A percentile compares a stretch with the other conserved stretches of the same genome.
These are phyloP conservation scores for Crocallis elinguaria DNA, from an alignment of 2,888 invertebrate genomes.

Conservation along the genomic window DNA sequence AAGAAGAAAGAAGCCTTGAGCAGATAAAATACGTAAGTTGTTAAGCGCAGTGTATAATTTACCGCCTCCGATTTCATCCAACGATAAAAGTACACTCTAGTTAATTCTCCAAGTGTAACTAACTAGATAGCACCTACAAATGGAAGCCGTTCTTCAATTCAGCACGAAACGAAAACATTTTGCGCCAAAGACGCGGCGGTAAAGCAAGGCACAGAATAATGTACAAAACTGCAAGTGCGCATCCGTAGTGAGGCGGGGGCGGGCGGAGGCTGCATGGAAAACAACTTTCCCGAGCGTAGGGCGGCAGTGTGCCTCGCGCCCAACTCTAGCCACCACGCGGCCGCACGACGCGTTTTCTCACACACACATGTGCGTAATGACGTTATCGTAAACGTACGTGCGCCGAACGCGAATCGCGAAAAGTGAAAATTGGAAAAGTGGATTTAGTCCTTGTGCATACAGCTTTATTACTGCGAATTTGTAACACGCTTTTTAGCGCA, in stretches of 20 bases:
- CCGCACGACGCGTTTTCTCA: constrained; percentile 41
- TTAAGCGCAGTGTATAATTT: too few relatives aligned
- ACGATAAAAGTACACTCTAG: constrained; percentile 16
- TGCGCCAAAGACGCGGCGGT: constrained; percentile 16
- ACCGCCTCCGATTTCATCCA: neutral
- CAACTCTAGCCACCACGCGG: constrained; percentile 51
- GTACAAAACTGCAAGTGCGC: constrained; percentile 72
- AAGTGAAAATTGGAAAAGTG: constrained; percentile 40
- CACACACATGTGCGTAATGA: constrained; percentile 29
- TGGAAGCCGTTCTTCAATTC: constrained; percentile 8
- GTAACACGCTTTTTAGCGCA: constrained; percentile 6
- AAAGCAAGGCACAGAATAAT: constrained; percentile 10
- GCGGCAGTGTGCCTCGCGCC: constrained; percentile 76
- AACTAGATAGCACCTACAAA: constrained; percentile 15
- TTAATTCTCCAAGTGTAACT: constrained; percentile 21
- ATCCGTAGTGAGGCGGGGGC: constrained; percentile 55
- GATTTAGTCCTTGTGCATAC: constrained; percentile 27
- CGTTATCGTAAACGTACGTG: constrained; percentile 30
- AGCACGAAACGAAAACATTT: constrained; percentile 20
- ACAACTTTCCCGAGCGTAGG: constrained; percentile 60
- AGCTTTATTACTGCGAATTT: constrained; percentile 25
- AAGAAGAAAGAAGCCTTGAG: too few relatives aligned
- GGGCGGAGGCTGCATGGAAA: constrained; percentile 74
- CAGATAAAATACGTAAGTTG: too few relatives aligned
- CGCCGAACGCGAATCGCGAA: constrained; percentile 36